Evolutionary conservation across 2,888 invertebrate species (phyloP).

Genomic region (Lasius platythorax): DNA sequence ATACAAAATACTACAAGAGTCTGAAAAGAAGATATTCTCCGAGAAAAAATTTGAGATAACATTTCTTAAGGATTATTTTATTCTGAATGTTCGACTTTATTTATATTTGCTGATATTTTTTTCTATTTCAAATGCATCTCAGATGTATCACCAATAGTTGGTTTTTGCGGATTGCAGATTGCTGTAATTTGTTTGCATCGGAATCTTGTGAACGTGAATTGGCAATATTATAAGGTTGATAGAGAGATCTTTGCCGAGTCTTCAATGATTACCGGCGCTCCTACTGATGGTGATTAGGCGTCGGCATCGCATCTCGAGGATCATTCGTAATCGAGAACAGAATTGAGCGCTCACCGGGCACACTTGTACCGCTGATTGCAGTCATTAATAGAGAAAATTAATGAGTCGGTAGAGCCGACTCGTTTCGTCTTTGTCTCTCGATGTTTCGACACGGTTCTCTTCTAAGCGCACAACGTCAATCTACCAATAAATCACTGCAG

Average conservation of each 20-base stretch:
- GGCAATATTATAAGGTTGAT: conserved; percentile 59
- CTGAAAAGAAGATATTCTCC: neutral
- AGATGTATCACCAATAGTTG: neutral
- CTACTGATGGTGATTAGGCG: conserved; percentile 70
- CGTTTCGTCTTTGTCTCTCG: conserved; percentile 72
- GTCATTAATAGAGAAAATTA: conserved; percentile 77
- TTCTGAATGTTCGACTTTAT: neutral
- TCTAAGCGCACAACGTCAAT: conserved; percentile 63
- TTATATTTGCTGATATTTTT: neutral
- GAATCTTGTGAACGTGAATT: conserved; percentile 38
- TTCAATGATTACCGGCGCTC: conserved; percentile 66
- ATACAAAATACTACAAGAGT: neutral
- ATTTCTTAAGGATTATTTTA: neutral
- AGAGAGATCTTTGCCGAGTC: conserved; percentile 69
- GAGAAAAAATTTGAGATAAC: neutral
- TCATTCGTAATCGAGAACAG: conserved; percentile 76
- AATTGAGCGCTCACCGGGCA: conserved; percentile 74
- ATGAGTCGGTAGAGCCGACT: conserved; percentile 68
- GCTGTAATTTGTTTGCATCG: conserved; percentile 35
- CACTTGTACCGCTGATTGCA: conserved; percentile 71
- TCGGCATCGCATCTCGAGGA: conserved; percentile 66
- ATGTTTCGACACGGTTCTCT: conserved; percentile 66
- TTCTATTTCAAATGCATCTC: neutral
- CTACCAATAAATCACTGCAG: conserved; percentile 71
- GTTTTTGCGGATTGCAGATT: conserved; percentile 21